Conservation (phyloP, 1,140 invertebrate genomes). For the Calosoma granatense region DNA sequence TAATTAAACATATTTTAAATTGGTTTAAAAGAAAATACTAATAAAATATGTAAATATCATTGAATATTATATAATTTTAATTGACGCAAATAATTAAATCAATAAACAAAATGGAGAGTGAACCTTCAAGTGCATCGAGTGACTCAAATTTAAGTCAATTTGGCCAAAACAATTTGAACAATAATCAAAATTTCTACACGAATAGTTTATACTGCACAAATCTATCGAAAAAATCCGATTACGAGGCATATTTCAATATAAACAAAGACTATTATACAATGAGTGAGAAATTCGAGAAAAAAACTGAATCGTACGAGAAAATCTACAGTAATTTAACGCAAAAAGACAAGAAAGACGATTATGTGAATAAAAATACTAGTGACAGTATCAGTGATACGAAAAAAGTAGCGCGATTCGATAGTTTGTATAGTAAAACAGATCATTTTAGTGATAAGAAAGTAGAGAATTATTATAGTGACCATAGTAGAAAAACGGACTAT, state of each 20-base stretch:
- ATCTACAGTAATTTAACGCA: slow-evolving; percentile 13
- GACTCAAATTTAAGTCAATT: slow-evolving; percentile 26
- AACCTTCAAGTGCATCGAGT: slow-evolving; percentile 28
- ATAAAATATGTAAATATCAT: neutral
- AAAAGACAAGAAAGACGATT: neutral
- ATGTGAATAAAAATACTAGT: neutral
- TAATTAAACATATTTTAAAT: no score
- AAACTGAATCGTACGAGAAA: slow-evolving; percentile 18
- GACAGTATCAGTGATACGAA: neutral
- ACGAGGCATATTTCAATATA: slow-evolving; percentile 14
- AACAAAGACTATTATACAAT: slow-evolving; percentile 19
- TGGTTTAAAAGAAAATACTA: slow-evolving; percentile 1
- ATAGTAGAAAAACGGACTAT: slow-evolving; percentile 19
- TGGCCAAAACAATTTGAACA: slow-evolving; percentile 18
- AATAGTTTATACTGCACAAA: slow-evolving; percentile 18
- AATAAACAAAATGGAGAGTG: slow-evolving; percentile 25
- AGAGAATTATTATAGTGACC: slow-evolving; percentile 16
- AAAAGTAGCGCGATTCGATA: neutral
- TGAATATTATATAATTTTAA: neutral
- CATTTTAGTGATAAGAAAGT: slow-evolving; percentile 20
- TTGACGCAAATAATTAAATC: neutral
- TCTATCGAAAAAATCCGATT: slow-evolving; percentile 13
- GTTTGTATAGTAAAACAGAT: slow-evolving; percentile 1
- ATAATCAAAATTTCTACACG: slow-evolving; percentile 15
- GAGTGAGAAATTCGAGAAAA: slow-evolving; percentile 21